Conservation (phyloP, 2,888 invertebrate species). For the Cistogaster globosa region DNA sequence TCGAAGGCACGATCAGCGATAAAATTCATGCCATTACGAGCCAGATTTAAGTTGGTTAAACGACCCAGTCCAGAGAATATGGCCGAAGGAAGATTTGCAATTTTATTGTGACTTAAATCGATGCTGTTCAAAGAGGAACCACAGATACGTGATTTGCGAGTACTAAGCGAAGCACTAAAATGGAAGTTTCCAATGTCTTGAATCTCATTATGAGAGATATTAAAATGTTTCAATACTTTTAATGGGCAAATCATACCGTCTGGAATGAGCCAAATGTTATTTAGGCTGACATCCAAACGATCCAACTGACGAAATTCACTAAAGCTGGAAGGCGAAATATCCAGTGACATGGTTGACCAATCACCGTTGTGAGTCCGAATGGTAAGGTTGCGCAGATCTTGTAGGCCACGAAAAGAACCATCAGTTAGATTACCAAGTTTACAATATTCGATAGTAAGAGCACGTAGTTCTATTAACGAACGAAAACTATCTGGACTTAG, state of each 20-base stretch:
- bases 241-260: conserved; percentile 93
- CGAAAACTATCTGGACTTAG: conserved; percentile 91
- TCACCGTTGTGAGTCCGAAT: conserved; percentile 93
- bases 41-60: conserved; percentile 90
- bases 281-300: conserved; percentile 92
- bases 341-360: conserved; percentile 93
- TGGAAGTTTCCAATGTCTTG: conserved; percentile 94
- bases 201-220: conserved; percentile 93
- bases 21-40: conserved; percentile 94
- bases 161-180: conserved; percentile 87
- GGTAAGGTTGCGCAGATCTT: conserved; percentile 92
- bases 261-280: conserved; percentile 95
- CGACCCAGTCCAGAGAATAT: conserved; percentile 91
- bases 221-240: conserved; percentile 90
- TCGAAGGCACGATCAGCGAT: conserved; percentile 92
- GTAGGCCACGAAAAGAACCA: conserved; percentile 90
- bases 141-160: conserved; percentile 83
- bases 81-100: conserved; percentile 91
- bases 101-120: conserved; percentile 93
- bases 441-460: conserved; percentile 93
- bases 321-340: conserved; percentile 91
- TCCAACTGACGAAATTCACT: conserved; percentile 91
- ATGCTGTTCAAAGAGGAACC: conserved; percentile 89
- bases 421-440: conserved; percentile 93
- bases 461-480: conserved; percentile 90